Conservation (phyloP, 2,797 vertebrate species). For the Merluccius polli region DNA sequence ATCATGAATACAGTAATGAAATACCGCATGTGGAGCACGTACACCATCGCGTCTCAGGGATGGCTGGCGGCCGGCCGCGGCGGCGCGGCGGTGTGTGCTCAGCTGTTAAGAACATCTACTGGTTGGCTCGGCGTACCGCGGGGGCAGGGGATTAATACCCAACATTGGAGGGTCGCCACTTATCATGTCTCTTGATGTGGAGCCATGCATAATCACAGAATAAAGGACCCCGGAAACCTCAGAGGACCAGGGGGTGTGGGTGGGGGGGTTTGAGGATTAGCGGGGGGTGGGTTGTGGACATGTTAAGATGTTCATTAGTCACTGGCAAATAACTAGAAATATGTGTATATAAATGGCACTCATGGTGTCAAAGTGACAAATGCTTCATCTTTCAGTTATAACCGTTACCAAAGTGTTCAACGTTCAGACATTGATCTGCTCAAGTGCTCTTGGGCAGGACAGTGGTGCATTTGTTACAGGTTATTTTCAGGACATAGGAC, state of each 20-base stretch:
- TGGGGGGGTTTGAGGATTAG: background rate
- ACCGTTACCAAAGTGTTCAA: background rate
- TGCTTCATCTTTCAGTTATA: background rate
- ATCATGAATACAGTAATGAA: background rate
- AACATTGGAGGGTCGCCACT: constrained; percentile 51
- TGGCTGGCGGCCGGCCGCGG: too few species aligned
- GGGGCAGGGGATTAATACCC: constrained; percentile 57
- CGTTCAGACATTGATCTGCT: background rate
- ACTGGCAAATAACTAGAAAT: background rate
- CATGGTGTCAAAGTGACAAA: background rate
- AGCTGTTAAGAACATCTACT: background rate
- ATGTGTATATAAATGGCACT: background rate
- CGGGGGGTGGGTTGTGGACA: background rate
- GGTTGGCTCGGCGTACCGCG: constrained; percentile 17
- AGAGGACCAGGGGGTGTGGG: constrained; percentile 22
- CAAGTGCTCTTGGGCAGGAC: background rate
- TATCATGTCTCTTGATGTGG: constrained; percentile 35
- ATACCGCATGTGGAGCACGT: background rate
- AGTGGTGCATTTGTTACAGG: too few species aligned
- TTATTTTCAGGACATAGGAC: background rate
- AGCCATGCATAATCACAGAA: constrained; percentile 42
- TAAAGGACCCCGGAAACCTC: constrained; percentile 30
- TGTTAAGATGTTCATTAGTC: background rate
- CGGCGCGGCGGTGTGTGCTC: background rate
- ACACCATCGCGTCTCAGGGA: too few species aligned